Evolutionary conservation across 2,888 invertebrate species (phyloP).

Genomic region (Suillia variegata): DNA sequence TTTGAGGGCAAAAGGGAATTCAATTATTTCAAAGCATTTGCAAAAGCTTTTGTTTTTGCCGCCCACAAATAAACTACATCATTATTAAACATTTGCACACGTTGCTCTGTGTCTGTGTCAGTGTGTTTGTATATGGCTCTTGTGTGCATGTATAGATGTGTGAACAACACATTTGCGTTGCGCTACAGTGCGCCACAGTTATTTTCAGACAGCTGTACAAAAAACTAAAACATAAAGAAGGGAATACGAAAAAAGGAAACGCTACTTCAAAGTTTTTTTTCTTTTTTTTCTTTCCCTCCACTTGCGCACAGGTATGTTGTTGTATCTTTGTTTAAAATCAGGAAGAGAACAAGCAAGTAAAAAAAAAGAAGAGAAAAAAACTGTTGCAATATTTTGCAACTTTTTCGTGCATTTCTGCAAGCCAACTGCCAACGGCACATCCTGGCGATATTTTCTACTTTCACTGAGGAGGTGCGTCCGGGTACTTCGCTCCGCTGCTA

Average conservation of each 20-base stretch:
- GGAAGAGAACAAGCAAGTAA: too few relatives aligned
- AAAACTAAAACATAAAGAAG: too few relatives aligned
- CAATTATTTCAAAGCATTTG: slow-evolving; percentile 1
- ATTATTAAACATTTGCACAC: not conserved
- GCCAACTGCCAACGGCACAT: slow-evolving; percentile 9
- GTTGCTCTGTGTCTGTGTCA: not conserved
- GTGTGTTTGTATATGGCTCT: too few relatives aligned
- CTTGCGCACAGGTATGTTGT: too few relatives aligned
- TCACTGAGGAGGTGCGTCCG: slow-evolving; percentile 10
- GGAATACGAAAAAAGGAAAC: too few relatives aligned
- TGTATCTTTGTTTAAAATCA: too few relatives aligned
- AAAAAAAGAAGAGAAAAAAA: not conserved
- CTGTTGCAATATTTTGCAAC: not conserved
- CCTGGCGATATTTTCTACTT: slow-evolving; percentile 11
- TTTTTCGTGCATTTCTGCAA: not conserved
- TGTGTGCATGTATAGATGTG: too few relatives aligned
- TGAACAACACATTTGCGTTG: not conserved
- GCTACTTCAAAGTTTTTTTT: too few relatives aligned
- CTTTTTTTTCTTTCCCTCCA: too few relatives aligned
- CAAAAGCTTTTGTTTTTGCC: not conserved
- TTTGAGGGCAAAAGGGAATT: not conserved
- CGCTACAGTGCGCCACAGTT: not conserved
- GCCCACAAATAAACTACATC: not conserved
- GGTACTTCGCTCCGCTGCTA: too few relatives aligned
- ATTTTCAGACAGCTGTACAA: not conserved